Evolutionary conservation across 2,113 vertebrate genomes (phyloP), one percentile per base, ranked within the genome.

Genomic region (Panurus biarmicus): DNA sequence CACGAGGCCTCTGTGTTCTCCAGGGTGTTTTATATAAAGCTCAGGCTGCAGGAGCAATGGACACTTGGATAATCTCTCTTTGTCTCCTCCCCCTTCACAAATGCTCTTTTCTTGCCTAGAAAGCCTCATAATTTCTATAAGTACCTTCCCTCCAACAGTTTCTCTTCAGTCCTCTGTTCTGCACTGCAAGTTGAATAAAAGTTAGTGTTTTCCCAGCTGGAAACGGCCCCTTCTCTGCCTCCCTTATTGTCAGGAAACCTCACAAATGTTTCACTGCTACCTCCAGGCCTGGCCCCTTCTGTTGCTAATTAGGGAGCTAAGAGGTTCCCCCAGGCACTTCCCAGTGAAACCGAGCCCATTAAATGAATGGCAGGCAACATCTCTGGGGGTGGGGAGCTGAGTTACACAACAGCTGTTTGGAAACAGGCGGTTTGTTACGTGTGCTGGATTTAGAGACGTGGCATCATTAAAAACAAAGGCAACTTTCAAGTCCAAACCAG

Each of bases 401-500:
- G 69, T 93, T 94, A 85, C 86, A 87, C 79, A 69, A 97, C 94
- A 83, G 87, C 87, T 87, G 87, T 85, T 82, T 95, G 93, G 93
- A 95, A 96, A 79, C 60, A 83, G 67, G 67, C 71, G 22, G 28
- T 22, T 91, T 65, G 78, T 87, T 95, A 88, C 36, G 6, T 83
- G 60, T 22, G 54, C 67, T 77, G 22, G 25, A 76, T 91, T 90
- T 85, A 94, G 66, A 89, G 91, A 83, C 82, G 81, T 83, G 65
- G 77, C 85, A 77, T 60, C 87, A 65, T 50, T 71, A 60, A 80
- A 91, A 95, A 91, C 89, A 97, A 96, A 95, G 50, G 72, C 87
- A 88, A 95, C 89, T 80, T 96, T 95, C 75, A 95, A 83, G 66
- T 84, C 76, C 80, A 45, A 48, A 81, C 5, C 69, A 57, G 36